Evolutionary conservation across 2,113 vertebrate species (phyloP), one percentile per base, ranked within the genome.

Genomic region (Paedocypris sp.): DNA sequence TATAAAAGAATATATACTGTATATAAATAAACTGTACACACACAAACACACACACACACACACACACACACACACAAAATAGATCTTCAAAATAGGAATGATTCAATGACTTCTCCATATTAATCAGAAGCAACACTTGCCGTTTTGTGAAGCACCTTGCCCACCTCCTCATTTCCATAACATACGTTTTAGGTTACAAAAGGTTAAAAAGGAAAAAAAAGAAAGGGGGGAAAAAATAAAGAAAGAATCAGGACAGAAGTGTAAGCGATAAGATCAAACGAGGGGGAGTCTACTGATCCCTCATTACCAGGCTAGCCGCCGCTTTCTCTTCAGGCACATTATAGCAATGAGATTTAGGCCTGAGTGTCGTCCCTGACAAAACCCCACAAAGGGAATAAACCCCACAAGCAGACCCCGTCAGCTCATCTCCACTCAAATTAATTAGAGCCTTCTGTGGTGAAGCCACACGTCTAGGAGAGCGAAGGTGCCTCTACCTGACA

Each of bases 311-410:
- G 32, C 61, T 57, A 70, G 64, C 60, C 64, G 61, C 74, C 72
- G 68, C 77, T 45, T 74, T 80, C 76, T 75, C 78, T 76, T 62
- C 11, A 23, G 71, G 63, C 76, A 80, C 80, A 86, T 85, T 85
- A 85, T 62, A 70, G 73, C 79, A 71, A 86, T 85, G 82, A 83
- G 80, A 77, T 82, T 78, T 74, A 75, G 71, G 74, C 79, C 83
- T 74, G 79, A 63, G 72, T 76, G 75, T 71, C 74, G 43, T 18
- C 58, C 52, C 70, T 69, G 72, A 76, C 67, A 69, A 73, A 59
- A 68, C 22, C 12, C 52, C 76, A 79, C 75, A 71, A 77, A 63
- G 41, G 60, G 67, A 64, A 61, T 82, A 79, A 80, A 67, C 36
- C 57, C 25, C n/a, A 72, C 70, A 47, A 57, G 48, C 61, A 62